Evolutionary conservation across 64 coral and sea anemone species (phyloP), one percentile per base, ranked within the genome.

Genomic region (Dendrophyllia cribrosa): DNA sequence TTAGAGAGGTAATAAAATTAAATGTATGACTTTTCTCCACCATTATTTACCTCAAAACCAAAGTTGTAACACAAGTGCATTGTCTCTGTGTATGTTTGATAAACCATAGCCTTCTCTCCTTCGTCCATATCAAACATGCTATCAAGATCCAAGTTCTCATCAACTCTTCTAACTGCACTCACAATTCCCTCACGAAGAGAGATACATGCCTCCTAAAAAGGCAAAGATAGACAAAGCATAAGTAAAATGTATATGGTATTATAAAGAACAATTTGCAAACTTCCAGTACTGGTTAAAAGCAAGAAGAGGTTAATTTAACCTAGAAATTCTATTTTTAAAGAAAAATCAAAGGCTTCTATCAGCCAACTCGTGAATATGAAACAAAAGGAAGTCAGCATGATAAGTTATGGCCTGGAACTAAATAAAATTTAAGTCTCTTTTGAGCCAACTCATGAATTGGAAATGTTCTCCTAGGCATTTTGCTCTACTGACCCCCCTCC

Each of bases 131-230:
- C 94, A 73, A 88, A 96, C 94, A 96, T 99, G 21, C 72, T 89
- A 47, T 83, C 94, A 59, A 97, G 87, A 79, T 99, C 97, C 70
- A 99, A 74, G 71, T 99, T 99, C 56, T 99, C 88, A 74, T 93
- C 93, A 16, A 93, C 94, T 64, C 94, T 76, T 48, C 93, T 88
- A 14, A 96, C 75, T 34, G 97, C 97, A 48, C 21, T 90, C 3
- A 93, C 71, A 72, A 99, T 96, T 34, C 88, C 76, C 8, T 76
- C 87, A 67, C 91, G 83, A 5, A 99, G 70, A 44, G 83, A 88
- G 61, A 96, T 17, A 51, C 85, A 83, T 0, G 94, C 88, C 63
- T 96, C 95, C 97, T 99, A 20, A 4, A 49, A 74, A 66, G 53
- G 46, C 6, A 75, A 16, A 75, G 61, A 43, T 1, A 34, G 72